Evolutionary conservation across 1,140 invertebrate species (phyloP), one percentile per base, ranked within the genome.

Genomic region (Apis cerana): DNA sequence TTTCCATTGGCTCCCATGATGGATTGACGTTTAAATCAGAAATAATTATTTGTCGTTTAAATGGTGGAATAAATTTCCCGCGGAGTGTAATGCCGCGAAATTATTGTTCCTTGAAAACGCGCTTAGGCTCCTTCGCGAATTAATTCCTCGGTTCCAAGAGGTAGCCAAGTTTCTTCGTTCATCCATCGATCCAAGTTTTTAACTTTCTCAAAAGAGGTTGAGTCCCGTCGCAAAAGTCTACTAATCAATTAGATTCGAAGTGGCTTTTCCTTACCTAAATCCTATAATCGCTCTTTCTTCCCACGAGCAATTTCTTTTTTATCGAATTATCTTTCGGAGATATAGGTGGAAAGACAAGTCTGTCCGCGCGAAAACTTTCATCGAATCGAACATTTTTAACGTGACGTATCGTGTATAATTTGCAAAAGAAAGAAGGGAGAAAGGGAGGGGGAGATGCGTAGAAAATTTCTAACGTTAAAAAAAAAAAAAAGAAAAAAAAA

Each of bases 31-130:
- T 81, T 81, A 48, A 75, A 74, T 67, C 23, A 74, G 62, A 75
- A 67, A 81, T 72, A 75, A 81, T 81, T 81, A 75, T 81, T 75
- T 58, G 59, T 10, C 70, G 62, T 43, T 70, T 27, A 23, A 75
- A 74, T 4, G 27, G 19, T 15, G 59, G 59, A 72, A 64, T 23
- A 43, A 74, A 79, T 79, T 70, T 21, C 33, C 27, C 10, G 27
- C 2, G 10, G 8, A 10, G 21, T 4, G 2, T 43, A n/a, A 15
- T 43, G 27, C 43, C n/a, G 15, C 19, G 13, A 43, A 58, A 59
- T n/a, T 43, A 43, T 54, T 56, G 27, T 67, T 43, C 2, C 12
- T 33, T 21, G 50, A 7, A 17, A 19, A 43, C 33, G 33, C 5
- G 23, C 10, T 13, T 15, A 0, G 33, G 23, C 19, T 5, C 13